A percentile compares a stretch with the other conserved stretches of the same genome.
phyloP scores from a whole-genome alignment of 2,113 vertebrate species.

The Megatriorchis doriae region DNA sequence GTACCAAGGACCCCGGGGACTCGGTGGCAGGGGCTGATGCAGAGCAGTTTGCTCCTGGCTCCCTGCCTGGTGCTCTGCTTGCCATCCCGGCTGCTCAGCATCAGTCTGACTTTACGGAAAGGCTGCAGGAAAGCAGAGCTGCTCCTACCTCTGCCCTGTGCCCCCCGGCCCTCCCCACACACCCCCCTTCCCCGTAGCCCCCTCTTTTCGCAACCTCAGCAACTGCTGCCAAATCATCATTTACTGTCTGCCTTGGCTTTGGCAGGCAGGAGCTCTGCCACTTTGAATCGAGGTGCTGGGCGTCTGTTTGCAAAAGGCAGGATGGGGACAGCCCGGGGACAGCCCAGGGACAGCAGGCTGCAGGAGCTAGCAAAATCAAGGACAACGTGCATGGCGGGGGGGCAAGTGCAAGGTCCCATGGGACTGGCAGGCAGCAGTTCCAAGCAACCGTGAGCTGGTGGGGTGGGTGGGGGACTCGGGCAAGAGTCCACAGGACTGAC shows the following conservation, averaged over 20 bases:
- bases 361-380: neutral
- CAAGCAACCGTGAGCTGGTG: neutral
- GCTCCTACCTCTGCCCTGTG: neutral
- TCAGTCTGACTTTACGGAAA: rapidly evolving
- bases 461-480: too few relatives aligned
- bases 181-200: too few relatives aligned
- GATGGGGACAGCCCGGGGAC: neutral
- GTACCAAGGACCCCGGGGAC: neutral
- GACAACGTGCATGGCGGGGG: neutral
- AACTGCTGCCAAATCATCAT: neutral
- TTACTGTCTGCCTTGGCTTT: neutral
- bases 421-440: neutral
- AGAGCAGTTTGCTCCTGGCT: neutral
- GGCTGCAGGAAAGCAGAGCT: neutral
- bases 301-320: neutral
- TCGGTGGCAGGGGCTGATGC: neutral
- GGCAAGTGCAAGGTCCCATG: neutral
- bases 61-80: neutral
- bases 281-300: neutral
- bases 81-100: neutral
- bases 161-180: neutral
- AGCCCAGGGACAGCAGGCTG: neutral
- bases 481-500: too few relatives aligned
- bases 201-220: neutral
- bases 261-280: neutral